These are phyloP conservation scores for Alosa sapidissima DNA, from an alignment of 2,797 vertebrate genomes.

Conservation along the genomic window DNA sequence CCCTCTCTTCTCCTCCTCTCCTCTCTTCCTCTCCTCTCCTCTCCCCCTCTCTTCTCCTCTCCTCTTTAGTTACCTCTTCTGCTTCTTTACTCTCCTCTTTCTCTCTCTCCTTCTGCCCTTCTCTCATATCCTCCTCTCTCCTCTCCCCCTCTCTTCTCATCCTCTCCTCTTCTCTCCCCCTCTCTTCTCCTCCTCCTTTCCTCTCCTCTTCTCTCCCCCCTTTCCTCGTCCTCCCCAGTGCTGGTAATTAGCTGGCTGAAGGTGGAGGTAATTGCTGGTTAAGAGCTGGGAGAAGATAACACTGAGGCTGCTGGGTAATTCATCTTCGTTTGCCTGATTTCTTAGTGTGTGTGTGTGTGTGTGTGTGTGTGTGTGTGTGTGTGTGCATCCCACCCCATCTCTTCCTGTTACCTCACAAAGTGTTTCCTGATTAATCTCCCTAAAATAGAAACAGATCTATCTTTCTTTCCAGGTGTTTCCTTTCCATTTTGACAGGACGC, in stretches of 20 bases:
- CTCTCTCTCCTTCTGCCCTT: not conserved
- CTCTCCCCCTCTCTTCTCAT: not conserved
- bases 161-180: not conserved
- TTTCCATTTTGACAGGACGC: not conserved
- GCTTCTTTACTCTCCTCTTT: not conserved
- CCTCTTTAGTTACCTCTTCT: not conserved
- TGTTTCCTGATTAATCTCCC: not conserved
- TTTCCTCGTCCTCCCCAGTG: conserved; percentile 41
- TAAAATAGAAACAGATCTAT: not conserved
- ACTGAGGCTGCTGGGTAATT: conserved; percentile 60
- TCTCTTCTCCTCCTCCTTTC: not conserved
- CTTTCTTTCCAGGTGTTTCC: not conserved
- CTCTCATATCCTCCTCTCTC: not conserved
- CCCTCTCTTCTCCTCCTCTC: not conserved
- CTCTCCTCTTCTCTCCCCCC: conserved; percentile 44
- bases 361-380: not conserved
- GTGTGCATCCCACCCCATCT: not conserved
- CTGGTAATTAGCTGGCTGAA: conserved; percentile 59
- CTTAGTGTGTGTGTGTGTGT: not conserved
- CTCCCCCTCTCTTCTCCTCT: not conserved
- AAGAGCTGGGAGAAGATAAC: conserved; percentile 35
- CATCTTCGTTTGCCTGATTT: conserved; percentile 51
- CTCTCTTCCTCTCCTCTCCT: conserved; percentile 30
- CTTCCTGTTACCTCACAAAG: not conserved
- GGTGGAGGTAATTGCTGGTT: conserved; percentile 63